Percentiles rank a stretch among this genome's conserved stretches.
phyloP scores from a whole-genome alignment of 2,797 vertebrate species.

The Poecile montanus region DNA sequence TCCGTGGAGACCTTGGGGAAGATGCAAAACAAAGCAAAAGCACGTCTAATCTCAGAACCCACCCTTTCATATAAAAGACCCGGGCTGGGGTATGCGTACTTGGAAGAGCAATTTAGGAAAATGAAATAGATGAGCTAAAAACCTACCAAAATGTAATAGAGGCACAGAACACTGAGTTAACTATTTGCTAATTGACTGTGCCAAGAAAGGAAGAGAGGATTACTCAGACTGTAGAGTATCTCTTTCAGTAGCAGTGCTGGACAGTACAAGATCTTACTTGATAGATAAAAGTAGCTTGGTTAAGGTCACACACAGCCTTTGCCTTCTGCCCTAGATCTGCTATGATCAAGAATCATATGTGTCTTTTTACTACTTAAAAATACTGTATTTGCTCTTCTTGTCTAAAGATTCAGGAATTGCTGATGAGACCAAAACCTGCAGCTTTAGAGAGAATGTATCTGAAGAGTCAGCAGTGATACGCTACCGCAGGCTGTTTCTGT shows the following conservation, averaged over 20 bases:
- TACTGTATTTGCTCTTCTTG: neutral
- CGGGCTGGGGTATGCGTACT: neutral
- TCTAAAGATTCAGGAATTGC: conserved; percentile 28
- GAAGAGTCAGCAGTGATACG: conserved; percentile 31
- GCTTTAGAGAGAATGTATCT: conserved; percentile 57
- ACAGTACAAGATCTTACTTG: neutral
- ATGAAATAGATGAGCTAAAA: neutral
- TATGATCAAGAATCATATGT: neutral
- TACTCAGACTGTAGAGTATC: neutral
- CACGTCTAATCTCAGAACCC: neutral
- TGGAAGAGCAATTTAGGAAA: neutral
- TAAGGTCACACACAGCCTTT: neutral
- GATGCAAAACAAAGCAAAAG: neutral
- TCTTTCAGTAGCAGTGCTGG: neutral
- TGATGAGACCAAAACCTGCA: conserved; percentile 62
- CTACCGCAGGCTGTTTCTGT: conserved; percentile 25
- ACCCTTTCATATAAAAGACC: neutral
- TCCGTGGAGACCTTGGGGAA: neutral
- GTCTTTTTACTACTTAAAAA: neutral
- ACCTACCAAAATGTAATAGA: neutral
- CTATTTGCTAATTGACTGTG: neutral
- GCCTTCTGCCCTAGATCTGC: neutral
- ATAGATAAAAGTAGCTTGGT: neutral
- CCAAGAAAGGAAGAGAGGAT: neutral
- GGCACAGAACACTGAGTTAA: neutral